Evolutionary conservation across 2,797 vertebrate genomes (phyloP).

Genomic region (Glyptemys insculpta): DNA sequence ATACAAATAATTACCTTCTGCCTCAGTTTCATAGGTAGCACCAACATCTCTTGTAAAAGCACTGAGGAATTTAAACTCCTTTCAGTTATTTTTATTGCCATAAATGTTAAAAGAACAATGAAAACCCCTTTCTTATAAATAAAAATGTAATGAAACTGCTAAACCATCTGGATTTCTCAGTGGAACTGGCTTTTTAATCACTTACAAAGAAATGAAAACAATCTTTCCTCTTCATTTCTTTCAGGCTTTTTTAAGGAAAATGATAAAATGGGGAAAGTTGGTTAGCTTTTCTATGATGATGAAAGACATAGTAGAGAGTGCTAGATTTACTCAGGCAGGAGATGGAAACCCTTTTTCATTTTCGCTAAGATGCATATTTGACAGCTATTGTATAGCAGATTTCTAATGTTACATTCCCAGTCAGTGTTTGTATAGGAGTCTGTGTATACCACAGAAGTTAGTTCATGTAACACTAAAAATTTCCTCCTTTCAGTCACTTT

Average conservation of each 20-base stretch:
- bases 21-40: neutral
- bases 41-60: neutral
- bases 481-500: neutral
- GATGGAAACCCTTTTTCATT: neutral
- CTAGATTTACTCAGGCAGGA: neutral
- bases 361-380: neutral
- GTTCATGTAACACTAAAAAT: conserved; percentile 16
- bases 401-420: conserved; percentile 55
- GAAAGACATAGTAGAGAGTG: conserved; percentile 33
- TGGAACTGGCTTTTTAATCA: neutral
- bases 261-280: neutral
- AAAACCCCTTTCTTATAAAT: conserved; percentile 10
- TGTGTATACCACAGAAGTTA: conserved; percentile 8
- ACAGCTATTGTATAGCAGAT: conserved; percentile 42
- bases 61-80: neutral
- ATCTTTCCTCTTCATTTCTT: neutral
- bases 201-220: neutral
- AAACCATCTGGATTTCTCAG: neutral
- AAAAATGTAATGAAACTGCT: neutral
- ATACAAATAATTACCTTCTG: neutral
- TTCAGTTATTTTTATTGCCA: neutral
- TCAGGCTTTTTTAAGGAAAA: neutral
- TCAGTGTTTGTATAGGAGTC: conserved; percentile 4
- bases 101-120: neutral
- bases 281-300: conserved; percentile 4